phyloP scores from a whole-genome alignment of 1,140 invertebrate species.

The Euura lappo region DNA sequence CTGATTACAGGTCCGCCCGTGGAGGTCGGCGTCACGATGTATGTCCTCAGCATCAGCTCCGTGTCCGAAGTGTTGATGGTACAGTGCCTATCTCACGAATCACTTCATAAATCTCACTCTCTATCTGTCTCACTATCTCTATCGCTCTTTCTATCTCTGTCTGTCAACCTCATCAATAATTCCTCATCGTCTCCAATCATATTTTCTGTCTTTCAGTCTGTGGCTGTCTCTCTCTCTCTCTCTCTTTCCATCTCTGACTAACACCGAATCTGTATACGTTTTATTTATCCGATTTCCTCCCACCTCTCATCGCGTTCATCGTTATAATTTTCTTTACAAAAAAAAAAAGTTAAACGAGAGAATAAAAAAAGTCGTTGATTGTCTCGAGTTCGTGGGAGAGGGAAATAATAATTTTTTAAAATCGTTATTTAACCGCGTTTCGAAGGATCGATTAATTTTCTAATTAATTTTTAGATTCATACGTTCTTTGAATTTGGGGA shows the following conservation, averaged over 20 bases:
- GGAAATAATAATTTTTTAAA: no score
- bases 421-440: no score
- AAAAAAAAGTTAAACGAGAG: no score
- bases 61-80: conserved; percentile 99
- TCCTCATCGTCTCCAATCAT: not conserved
- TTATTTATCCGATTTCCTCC: not conserved
- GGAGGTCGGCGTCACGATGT: conserved; percentile 97
- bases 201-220: not conserved
- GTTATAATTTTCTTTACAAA: no score
- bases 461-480: no score
- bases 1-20: conserved; percentile 91
- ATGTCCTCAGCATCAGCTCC: conserved; percentile 97
- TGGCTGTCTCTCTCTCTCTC: not conserved
- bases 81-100: conserved; percentile 61
- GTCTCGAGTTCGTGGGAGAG: no score
- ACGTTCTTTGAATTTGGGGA: no score
- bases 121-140: conserved; percentile 20
- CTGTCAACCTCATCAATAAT: not conserved
- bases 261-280: not conserved
- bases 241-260: not conserved
- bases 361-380: no score
- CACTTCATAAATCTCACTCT: conserved; percentile 56
- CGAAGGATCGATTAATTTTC: no score
- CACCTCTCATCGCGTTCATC: not conserved
- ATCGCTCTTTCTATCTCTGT: not conserved